Evolutionary conservation across 2,888 invertebrate species (phyloP).

Genomic region (Lepidonotus clava): DNA sequence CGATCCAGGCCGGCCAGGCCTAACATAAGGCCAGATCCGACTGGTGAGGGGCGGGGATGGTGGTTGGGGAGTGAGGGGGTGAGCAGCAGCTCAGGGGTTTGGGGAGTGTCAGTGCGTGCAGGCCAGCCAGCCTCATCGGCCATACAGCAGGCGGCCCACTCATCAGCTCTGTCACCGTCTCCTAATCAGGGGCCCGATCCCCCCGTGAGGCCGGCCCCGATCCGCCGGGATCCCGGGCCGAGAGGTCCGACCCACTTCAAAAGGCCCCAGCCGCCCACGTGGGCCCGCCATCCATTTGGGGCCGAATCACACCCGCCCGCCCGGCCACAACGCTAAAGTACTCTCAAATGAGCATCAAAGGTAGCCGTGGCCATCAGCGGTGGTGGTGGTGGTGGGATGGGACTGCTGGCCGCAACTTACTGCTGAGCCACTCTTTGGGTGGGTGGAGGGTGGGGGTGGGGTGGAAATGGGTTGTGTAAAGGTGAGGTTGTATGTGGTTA

Average conservation of each 20-base stretch:
- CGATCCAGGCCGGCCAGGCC: background rate
- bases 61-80: background rate
- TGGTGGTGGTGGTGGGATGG: background rate
- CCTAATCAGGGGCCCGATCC: slow-evolving; percentile 45
- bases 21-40: background rate
- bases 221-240: slow-evolving; percentile 34
- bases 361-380: background rate
- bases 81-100: background rate
- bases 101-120: slow-evolving; percentile 13
- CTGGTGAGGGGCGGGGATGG: background rate
- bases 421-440: too few species aligned
- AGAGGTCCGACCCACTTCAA: slow-evolving; percentile 36
- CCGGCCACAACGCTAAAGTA: slow-evolving; percentile 8
- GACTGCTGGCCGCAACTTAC: too few species aligned
- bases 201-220: background rate
- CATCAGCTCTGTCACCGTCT: background rate
- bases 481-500: too few species aligned
- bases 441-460: background rate
- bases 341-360: slow-evolving; percentile 54
- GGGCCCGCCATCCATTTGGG: slow-evolving; percentile 41
- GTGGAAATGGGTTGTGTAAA: background rate
- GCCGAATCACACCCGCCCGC: slow-evolving; percentile 38
- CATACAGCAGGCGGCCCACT: slow-evolving; percentile 42
- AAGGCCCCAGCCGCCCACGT: background rate
- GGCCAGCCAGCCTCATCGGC: slow-evolving; percentile 10